Evolutionary conservation across 35 echinoderm and acorn worm species (phyloP).

Genomic region (Eucidaris tribuloides): DNA sequence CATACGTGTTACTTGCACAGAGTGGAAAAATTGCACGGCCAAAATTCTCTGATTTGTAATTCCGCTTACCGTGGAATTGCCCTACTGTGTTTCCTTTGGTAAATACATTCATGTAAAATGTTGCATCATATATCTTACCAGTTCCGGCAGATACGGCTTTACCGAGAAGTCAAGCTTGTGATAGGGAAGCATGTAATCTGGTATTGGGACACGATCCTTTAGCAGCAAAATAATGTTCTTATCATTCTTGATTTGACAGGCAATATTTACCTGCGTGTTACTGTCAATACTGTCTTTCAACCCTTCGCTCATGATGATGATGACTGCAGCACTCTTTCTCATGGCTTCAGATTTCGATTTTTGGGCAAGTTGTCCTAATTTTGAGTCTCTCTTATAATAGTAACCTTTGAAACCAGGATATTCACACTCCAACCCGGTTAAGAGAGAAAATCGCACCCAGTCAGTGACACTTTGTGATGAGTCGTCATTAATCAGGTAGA

Average conservation of each 20-base stretch:
- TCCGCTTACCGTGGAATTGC: no score
- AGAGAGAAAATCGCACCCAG: background rate
- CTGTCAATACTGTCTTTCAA: background rate
- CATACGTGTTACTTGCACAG: no score
- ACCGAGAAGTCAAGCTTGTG: constrained; percentile 6
- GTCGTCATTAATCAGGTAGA: background rate
- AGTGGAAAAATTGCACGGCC: no score
- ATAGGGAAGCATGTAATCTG: background rate
- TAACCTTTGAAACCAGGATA: background rate
- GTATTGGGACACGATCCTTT: background rate
- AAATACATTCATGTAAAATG: no score
- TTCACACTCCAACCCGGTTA: background rate
- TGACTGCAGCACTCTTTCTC: background rate
- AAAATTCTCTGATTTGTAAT: no score
- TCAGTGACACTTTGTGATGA: background rate
- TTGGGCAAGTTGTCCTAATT: background rate
- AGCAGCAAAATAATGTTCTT: background rate
- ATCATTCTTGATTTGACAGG: background rate
- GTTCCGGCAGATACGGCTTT: background rate
- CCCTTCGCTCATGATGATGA: background rate
- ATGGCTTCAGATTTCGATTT: background rate
- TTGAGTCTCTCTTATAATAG: background rate
- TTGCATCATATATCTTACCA: background rate
- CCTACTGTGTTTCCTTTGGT: no score
- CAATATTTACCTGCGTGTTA: background rate